Base-by-base conservation (phyloP, 2,888 invertebrate species). In the Drosophila multiciliata region DNA sequence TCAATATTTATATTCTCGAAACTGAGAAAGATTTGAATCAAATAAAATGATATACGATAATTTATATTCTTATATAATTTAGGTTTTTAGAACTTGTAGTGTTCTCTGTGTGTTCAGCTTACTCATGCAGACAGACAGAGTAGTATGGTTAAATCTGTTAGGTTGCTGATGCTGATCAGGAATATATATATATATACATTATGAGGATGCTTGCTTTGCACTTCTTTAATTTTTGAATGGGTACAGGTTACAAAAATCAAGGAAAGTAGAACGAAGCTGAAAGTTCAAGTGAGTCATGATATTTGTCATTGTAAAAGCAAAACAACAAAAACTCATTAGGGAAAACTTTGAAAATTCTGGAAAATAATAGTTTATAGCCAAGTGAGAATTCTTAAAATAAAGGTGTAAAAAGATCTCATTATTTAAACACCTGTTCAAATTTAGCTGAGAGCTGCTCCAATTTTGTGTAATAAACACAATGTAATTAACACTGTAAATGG, bases 401-500 rank as follows among this genome's bases (percentile, higher is more conserved):
- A n/a, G n/a, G 50, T 57, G 6, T 9, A 45, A 50, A 35, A 53
- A 54, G 12, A 7, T 38, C 26, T 50, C 26, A 55, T 45, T 54
- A 60, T 48, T 40, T 36, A 38, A 52, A 57, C 49, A 62, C 54
- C 26, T 55, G 54, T 23, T 52, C 17, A 45, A 45, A 6, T 35
- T 52, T 15, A 2, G 32, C 3, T 7, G 52, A 3, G 20, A 33
- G 15, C 23, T 40, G 36, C 9, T 11, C 4, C 17, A 48, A 38
- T 32, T 59, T 35, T 35, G 32, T 45, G 7, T 45, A 61, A 45
- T 66, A 57, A 62, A 69, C 65, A 35, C 15, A 32, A 26, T 59
- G 35, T 49, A 57, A 66, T 70, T 63, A 73, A 52, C 42, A 53
- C 50, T 23, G 32, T 12, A 55, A 62, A 20, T 45, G 57, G 20